phyloP scores from a whole-genome alignment of 92 coral and sea anemone genomes.

The Blastomussa wellsi region DNA sequence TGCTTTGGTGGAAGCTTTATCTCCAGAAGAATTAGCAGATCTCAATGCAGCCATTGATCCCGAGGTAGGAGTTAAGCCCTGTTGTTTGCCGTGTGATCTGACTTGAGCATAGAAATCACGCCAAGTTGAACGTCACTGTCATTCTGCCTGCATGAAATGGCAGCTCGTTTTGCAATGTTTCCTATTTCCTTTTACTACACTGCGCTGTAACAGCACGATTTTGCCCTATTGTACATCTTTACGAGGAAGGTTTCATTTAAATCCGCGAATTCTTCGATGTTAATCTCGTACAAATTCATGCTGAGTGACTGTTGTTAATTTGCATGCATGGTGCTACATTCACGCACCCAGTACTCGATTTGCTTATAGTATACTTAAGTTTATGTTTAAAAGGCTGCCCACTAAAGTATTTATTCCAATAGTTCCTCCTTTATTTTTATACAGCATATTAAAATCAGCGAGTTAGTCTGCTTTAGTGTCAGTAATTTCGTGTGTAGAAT shows the following conservation, averaged over 20 bases:
- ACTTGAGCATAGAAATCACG: not conserved
- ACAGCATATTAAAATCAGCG: not conserved
- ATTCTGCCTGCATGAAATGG: not conserved
- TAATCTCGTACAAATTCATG: not conserved
- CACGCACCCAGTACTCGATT: not conserved
- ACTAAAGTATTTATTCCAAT: not conserved
- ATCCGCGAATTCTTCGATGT: not conserved
- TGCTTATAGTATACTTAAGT: not conserved
- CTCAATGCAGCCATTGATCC: conserved; percentile 92
- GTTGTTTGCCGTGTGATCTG: not conserved
- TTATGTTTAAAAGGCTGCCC: not conserved
- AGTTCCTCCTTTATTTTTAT: not conserved
- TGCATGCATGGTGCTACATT: conserved; percentile 1
- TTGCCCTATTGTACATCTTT: not conserved
- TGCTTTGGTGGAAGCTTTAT: conserved; percentile 74
- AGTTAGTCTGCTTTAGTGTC: not conserved
- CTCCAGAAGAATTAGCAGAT: conserved; percentile 86
- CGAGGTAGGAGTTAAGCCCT: conserved; percentile 70
- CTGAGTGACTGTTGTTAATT: conserved; percentile 8
- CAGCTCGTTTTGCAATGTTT: not conserved
- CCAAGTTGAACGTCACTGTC: not conserved
- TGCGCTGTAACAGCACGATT: not conserved
- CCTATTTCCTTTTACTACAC: not conserved
- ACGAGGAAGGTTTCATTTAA: not conserved
- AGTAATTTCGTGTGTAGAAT: not conserved